Evolutionary conservation across 2,888 invertebrate species (phyloP).

Genomic region (Dicyrtomina minuta): DNA sequence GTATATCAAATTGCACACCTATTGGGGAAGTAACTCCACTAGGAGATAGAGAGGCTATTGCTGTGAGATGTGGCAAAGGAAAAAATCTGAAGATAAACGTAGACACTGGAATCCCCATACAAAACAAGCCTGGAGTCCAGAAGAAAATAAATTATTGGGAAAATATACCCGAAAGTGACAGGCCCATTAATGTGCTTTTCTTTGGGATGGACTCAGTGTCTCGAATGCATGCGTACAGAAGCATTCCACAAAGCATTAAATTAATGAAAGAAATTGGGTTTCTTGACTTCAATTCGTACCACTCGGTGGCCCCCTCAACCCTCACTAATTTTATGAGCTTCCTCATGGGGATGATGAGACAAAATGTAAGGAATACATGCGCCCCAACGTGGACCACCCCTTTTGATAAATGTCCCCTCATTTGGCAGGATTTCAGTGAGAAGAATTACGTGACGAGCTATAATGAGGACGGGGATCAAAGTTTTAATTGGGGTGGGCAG

Average conservation of each 20-base stretch:
- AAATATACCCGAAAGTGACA: background rate
- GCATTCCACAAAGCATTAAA: background rate
- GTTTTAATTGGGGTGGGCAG: slow-evolving; percentile 69
- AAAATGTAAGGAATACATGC: slow-evolving; percentile 40
- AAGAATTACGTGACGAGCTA: slow-evolving; percentile 75
- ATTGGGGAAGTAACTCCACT: no score
- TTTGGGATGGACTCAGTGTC: slow-evolving; percentile 6
- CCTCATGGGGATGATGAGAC: slow-evolving; percentile 65
- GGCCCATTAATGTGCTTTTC: background rate
- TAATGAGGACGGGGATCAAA: slow-evolving; percentile 72
- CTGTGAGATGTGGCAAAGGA: background rate
- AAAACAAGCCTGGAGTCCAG: background rate
- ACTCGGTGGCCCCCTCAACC: slow-evolving; percentile 61
- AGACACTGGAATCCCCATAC: background rate
- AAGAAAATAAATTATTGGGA: background rate
- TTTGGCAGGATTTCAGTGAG: slow-evolving; percentile 73
- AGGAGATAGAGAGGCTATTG: background rate
- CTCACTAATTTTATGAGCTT: slow-evolving; percentile 84
- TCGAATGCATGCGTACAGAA: background rate
- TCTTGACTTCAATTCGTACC: background rate
- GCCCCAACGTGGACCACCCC: slow-evolving; percentile 55
- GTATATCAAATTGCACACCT: no score
- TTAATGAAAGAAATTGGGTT: background rate
- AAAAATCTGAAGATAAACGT: background rate
- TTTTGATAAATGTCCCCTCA: slow-evolving; percentile 69